Percentiles rank a stretch among this genome's conserved stretches.
phyloP scores from a whole-genome alignment of 2,888 invertebrate genomes.

The Pardosa pseudoannulata region DNA sequence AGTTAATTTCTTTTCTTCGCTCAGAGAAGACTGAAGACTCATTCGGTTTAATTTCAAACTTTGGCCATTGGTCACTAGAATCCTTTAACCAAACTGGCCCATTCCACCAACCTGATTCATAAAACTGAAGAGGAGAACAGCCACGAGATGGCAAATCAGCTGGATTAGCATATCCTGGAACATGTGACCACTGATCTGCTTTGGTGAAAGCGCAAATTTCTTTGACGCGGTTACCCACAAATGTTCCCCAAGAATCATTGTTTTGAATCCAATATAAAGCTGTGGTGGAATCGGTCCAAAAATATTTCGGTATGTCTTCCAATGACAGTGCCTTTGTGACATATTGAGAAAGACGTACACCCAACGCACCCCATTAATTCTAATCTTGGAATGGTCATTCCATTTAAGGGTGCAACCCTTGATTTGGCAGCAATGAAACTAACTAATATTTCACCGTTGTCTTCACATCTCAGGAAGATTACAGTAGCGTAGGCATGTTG shows the following conservation, averaged over 20 bases:
- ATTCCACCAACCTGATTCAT: background rate
- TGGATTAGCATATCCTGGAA: background rate
- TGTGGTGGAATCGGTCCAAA: background rate
- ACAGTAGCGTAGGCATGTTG: background rate
- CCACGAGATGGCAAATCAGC: constrained; percentile 9
- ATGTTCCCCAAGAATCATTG: constrained; percentile 1
- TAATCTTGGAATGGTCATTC: constrained; percentile 5
- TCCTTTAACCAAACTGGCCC: too few relatives aligned
- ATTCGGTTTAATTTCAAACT: too few relatives aligned
- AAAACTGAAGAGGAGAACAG: constrained; percentile 14
- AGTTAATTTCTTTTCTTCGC: too few relatives aligned
- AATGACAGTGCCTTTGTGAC: constrained; percentile 4
- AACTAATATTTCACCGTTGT: background rate
- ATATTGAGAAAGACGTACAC: background rate
- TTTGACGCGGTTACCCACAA: background rate
- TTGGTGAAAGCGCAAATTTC: too few relatives aligned
- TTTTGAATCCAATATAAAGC: background rate
- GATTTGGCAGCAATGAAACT: background rate
- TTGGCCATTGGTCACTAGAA: too few relatives aligned
- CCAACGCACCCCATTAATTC: background rate
- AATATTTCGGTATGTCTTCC: background rate
- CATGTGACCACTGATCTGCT: too few relatives aligned
- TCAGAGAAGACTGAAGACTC: constrained; percentile 8
- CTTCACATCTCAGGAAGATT: background rate
- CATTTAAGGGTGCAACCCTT: background rate